These are phyloP conservation scores for Heliconius himera DNA, from an alignment of 1,140 invertebrate species.

Conservation along the genomic window DNA sequence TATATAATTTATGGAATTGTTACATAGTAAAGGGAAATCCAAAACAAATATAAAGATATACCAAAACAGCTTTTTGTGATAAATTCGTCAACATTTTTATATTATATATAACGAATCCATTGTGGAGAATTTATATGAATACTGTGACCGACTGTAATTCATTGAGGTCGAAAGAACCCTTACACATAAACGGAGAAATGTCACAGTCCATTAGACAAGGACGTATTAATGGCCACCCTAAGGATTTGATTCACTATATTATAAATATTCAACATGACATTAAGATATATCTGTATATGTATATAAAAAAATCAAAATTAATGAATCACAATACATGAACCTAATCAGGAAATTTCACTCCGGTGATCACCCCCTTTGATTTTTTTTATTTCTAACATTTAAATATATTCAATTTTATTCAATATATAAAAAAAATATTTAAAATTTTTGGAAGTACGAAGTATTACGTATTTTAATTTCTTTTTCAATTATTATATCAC, in stretches of 20 bases:
- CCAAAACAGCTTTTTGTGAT: background rate
- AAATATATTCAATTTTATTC: no score
- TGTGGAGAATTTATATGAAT: slow-evolving; percentile 15
- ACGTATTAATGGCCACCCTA: slow-evolving; percentile 29
- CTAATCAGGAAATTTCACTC: no score
- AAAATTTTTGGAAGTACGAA: no score
- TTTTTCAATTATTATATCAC: background rate
- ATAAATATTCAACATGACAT: slow-evolving; percentile 27
- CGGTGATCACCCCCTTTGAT: no score
- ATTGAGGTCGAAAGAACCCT: slow-evolving; percentile 34
- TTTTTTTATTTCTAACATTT: background rate
- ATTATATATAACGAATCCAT: background rate
- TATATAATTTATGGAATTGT: no score
- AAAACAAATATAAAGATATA: background rate
- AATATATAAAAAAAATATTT: no score
- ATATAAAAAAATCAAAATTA: no score
- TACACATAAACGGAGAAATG: slow-evolving; percentile 39
- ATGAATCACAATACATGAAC: no score
- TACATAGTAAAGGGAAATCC: no score
- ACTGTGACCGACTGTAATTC: slow-evolving; percentile 33
- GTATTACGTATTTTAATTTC: background rate
- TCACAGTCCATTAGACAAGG: slow-evolving; percentile 37
- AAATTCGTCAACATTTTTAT: background rate
- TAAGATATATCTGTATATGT: background rate
- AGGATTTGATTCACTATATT: slow-evolving; percentile 16